Evolutionary conservation across 2,113 vertebrate genomes (phyloP), one percentile per base, ranked within the genome.

Genomic region (Callorhinus ursinus): DNA sequence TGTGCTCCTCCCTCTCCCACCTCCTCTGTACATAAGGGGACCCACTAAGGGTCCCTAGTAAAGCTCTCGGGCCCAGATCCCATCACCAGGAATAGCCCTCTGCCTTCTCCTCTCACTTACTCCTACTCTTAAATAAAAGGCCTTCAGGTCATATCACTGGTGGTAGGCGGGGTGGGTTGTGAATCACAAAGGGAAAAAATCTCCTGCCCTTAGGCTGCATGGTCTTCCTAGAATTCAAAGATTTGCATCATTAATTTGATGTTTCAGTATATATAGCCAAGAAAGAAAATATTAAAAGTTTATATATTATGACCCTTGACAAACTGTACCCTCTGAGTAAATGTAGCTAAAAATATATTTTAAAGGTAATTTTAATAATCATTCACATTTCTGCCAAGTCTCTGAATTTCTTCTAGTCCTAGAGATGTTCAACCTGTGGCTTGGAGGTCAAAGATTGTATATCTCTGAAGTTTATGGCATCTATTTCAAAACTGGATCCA

Each of bases 281-380:
- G 71, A 94, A 88, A 55, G 51, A 69, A 88, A 69, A n/a, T 1
- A 59, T n/a, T 39, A 18, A 46, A 57, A 71, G 7, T 39, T 21
- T 24, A 26, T 5, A 6, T 65, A 71, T 3, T 51, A 22, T 53
- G 14, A 42, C 22, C 5, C n/a, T 69, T 77, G 72, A 61, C 65
- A 95, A 93, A 97, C 39, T 86, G 10, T 82, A 51, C 57, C 22
- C 42, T 81, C n/a, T 79, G 42, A 93, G 42, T 69, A 76, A 91
- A 88, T 22, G 22, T 49, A 77, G 21, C 24, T 19, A 26, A 69
- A 95, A 95, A 63, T 93, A 42, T 74, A 85, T 61, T 77, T 94
- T 88, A 90, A 97, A 81, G 24, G 15, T 59, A 65, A 63, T 72
- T 91, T 86, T 90, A 88, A 39, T 88, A 53, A 81, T 65, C 28